phyloP scores from a whole-genome alignment of 2,888 invertebrate species.

The Beris morrisii region DNA sequence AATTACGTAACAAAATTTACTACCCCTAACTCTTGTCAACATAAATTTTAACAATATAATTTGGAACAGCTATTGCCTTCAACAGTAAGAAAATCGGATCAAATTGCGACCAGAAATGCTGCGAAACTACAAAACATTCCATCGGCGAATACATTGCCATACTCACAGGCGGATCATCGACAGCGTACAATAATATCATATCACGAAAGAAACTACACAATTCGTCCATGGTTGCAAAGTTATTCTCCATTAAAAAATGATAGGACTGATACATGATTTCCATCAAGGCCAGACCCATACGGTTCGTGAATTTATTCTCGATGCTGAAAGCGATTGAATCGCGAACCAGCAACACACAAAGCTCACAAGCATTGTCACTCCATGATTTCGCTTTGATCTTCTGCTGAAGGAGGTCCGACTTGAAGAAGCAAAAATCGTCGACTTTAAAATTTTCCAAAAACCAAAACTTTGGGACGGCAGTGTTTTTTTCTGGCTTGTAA shows the following conservation, averaged over 20 bases:
- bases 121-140: slow-evolving; percentile 20
- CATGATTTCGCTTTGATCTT: slow-evolving; percentile 2
- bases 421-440: slow-evolving; percentile 26
- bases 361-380: neutral
- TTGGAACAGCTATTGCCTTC: slow-evolving; percentile 8
- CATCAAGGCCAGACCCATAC: slow-evolving; percentile 15
- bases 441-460: slow-evolving; percentile 12
- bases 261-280: slow-evolving; percentile 25
- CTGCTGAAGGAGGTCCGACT: neutral
- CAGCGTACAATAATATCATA: slow-evolving; percentile 19
- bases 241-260: slow-evolving; percentile 13
- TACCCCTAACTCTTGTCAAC: neutral
- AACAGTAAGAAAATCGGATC: slow-evolving; percentile 22
- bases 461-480: slow-evolving; percentile 8
- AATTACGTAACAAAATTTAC: too few relatives aligned
- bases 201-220: slow-evolving; percentile 18
- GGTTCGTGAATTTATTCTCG: slow-evolving; percentile 8
- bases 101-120: slow-evolving; percentile 20
- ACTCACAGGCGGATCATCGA: slow-evolving; percentile 19
- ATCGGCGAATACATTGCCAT: slow-evolving; percentile 19
- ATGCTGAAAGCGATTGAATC: slow-evolving; percentile 17
- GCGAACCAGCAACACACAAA: slow-evolving; percentile 2
- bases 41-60: slow-evolving; percentile 7
- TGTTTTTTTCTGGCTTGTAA: too few relatives aligned
- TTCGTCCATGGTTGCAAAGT: neutral